Conservation (phyloP, 2,113 vertebrate genomes). For the Helogale parvula region DNA sequence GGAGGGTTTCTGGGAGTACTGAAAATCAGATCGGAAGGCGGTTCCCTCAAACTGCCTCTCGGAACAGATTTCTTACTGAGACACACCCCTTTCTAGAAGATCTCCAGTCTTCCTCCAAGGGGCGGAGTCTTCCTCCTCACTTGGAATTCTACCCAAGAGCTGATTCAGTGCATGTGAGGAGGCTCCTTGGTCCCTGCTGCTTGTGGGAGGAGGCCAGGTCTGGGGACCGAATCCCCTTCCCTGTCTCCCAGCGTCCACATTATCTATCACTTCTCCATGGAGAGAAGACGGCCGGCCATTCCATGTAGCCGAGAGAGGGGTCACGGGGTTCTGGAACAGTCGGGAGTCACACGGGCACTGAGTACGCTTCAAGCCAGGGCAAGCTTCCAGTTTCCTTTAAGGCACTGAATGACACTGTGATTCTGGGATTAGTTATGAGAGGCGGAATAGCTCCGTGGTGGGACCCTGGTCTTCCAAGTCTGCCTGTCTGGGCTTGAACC, state of each 20-base stretch:
- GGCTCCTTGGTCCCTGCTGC: not conserved
- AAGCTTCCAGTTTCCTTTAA: not conserved
- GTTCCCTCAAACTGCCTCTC: not conserved
- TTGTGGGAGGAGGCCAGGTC: too few relatives aligned
- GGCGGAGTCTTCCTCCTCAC: not conserved
- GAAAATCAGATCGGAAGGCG: not conserved
- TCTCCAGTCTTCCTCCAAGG: not conserved
- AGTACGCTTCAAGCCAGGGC: not conserved
- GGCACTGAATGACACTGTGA: too few relatives aligned
- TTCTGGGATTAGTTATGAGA: not conserved
- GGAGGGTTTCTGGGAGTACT: not conserved
- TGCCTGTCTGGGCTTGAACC: not conserved
- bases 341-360: not conserved
- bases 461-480: not conserved
- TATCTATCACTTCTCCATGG: not conserved
- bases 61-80: too few relatives aligned
- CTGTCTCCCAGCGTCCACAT: not conserved
- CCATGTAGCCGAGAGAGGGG: not conserved
- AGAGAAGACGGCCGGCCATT: not conserved
- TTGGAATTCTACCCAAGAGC: not conserved
- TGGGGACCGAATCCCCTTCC: not conserved
- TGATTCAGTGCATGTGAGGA: not conserved
- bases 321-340: accelerated
- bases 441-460: accelerated
- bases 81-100: not conserved